Percentiles rank a stretch among this genome's conserved stretches.
Conservation (phyloP, 2,113 vertebrate species). For the Blennius ocellaris region DNA sequence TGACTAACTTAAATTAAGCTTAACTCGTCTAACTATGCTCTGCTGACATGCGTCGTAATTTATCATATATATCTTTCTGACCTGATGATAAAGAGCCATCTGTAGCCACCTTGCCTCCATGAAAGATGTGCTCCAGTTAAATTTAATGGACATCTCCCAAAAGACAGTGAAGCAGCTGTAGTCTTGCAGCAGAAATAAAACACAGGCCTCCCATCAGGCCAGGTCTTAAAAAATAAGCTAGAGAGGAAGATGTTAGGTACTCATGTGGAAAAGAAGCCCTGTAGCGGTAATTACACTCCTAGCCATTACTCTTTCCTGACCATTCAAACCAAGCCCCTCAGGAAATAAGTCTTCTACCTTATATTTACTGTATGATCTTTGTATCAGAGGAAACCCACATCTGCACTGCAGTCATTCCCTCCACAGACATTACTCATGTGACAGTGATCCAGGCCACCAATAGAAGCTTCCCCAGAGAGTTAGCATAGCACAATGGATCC, state of each 20-base stretch:
- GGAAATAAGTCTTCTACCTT: conserved; percentile 46
- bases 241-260: conserved; percentile 37
- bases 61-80: conserved; percentile 2
- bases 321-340: conserved; percentile 34
- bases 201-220: conserved; percentile 28
- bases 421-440: conserved; percentile 50
- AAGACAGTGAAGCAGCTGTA: conserved; percentile 35
- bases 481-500: conserved; percentile 17
- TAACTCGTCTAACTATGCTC: not conserved
- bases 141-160: conserved; percentile 20
- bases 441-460: conserved; percentile 40
- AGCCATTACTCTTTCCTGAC: conserved; percentile 65
- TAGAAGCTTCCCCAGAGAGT: conserved; percentile 49
- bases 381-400: conserved; percentile 38
- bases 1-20: not conserved
- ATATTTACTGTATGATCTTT: conserved; percentile 64
- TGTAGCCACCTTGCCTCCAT: not conserved
- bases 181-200: conserved; percentile 5
- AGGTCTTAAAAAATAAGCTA: conserved; percentile 33
- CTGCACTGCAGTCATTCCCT: conserved; percentile 34
- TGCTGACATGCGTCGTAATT: not conserved
- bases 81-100: not conserved
- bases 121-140: conserved; percentile 28
- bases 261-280: conserved; percentile 61
- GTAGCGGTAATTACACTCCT: conserved; percentile 63